phyloP scores from a whole-genome alignment of 2,888 invertebrate species.

The Lamellibrachia columna region DNA sequence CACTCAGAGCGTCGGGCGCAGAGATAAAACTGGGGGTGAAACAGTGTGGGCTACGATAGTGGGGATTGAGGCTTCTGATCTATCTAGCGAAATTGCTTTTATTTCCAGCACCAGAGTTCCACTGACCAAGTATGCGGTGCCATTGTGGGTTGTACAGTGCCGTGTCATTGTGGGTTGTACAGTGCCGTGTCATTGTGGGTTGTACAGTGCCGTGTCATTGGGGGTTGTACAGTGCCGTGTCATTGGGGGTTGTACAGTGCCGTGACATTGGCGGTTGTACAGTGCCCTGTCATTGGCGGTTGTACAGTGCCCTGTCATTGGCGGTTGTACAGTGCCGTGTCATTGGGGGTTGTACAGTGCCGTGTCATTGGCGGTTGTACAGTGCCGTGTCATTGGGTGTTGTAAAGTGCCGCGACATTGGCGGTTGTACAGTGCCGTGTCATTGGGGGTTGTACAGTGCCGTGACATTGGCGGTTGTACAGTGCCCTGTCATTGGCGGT shows the following conservation, averaged over 20 bases:
- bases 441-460: neutral
- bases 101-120: too few species aligned
- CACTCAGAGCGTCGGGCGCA: too few species aligned
- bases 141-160: too few species aligned
- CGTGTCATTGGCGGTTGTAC: neutral
- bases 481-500: too few species aligned
- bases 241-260: neutral
- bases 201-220: neutral
- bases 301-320: neutral
- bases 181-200: neutral
- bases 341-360: neutral
- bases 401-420: neutral
- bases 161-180: too few species aligned
- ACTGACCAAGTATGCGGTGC: too few species aligned
- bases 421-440: neutral
- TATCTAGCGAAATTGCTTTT: too few species aligned
- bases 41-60: too few species aligned
- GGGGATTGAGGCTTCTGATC: too few species aligned
- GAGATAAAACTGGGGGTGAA: too few species aligned
- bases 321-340: neutral
- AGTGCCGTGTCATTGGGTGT: neutral
- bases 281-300: neutral
- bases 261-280: neutral
- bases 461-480: neutral
- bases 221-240: neutral